Percentiles rank a stretch among this genome's conserved stretches.
These are phyloP conservation scores for Vanacampus margaritifer DNA, from an alignment of 2,113 vertebrate species.

Conservation along the genomic window DNA sequence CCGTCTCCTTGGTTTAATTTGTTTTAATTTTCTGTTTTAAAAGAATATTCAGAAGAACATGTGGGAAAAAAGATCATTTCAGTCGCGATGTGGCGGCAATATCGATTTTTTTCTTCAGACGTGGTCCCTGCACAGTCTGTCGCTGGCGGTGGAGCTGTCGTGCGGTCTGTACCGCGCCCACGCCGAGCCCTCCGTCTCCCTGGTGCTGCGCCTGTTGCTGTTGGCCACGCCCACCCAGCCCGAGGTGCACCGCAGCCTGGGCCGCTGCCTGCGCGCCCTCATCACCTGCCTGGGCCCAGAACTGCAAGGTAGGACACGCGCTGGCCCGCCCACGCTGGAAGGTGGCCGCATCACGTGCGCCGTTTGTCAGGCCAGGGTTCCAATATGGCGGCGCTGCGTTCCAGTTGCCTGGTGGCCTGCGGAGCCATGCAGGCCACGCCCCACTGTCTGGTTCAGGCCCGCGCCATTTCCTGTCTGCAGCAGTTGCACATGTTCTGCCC, in stretches of 20 bases:
- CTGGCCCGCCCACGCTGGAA: not conserved
- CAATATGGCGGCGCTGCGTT: constrained; percentile 72
- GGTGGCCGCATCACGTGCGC: too few relatives aligned
- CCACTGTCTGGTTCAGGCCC: constrained; percentile 85
- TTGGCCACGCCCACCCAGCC: constrained; percentile 79
- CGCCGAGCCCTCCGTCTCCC: constrained; percentile 79
- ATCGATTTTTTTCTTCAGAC: too few relatives aligned
- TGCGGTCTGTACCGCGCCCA: constrained; percentile 80
- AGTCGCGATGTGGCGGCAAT: too few relatives aligned
- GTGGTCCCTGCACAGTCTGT: constrained; percentile 89
- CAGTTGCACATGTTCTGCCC: constrained; percentile 97
- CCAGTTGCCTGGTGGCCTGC: constrained; percentile 83
- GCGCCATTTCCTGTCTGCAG: constrained; percentile 89
- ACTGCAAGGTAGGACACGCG: constrained; percentile 53
- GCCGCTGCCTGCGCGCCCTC: constrained; percentile 57
- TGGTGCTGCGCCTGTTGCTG: constrained; percentile 81
- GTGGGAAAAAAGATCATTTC: too few relatives aligned
- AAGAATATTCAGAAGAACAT: too few relatives aligned
- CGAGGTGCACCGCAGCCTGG: constrained; percentile 80
- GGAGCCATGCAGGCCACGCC: constrained; percentile 84
- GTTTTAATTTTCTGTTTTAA: too few relatives aligned
- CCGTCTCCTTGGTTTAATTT: too few relatives aligned
- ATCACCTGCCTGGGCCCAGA: constrained; percentile 69
- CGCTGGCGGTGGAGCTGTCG: constrained; percentile 81
- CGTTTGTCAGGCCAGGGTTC: constrained; percentile 13